These are phyloP conservation scores for Canis aureus DNA, from an alignment of 2,113 vertebrate genomes.

Conservation along the genomic window DNA sequence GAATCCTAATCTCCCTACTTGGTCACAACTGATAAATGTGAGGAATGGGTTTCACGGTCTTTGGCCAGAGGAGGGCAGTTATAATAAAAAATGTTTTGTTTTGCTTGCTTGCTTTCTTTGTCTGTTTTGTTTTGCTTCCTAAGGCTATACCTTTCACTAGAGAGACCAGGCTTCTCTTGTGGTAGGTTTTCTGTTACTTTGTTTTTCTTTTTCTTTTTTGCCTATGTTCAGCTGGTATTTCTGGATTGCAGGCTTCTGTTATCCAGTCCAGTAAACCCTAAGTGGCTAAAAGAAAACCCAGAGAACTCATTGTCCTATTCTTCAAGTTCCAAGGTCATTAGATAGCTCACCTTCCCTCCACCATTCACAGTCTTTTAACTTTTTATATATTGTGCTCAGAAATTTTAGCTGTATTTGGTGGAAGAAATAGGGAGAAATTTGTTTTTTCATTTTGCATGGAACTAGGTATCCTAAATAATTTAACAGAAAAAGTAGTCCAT, in stretches of 20 bases:
- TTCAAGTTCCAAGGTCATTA: background rate
- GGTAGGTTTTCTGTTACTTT: background rate
- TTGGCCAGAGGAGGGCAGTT: background rate
- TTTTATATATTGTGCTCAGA: background rate
- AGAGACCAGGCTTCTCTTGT: background rate
- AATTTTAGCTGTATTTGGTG: background rate
- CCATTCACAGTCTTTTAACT: conserved; percentile 4
- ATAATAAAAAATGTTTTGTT: background rate
- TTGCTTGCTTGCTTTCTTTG: background rate
- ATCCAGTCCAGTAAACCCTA: background rate
- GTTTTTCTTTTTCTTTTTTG: conserved; percentile 2
- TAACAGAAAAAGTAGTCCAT: conserved; percentile 24
- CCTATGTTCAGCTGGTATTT: background rate
- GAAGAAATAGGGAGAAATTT: background rate
- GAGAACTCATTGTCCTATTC: background rate
- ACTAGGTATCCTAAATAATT: background rate
- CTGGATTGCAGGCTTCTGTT: background rate
- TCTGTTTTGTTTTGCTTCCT: conserved; percentile 9
- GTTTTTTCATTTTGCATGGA: background rate
- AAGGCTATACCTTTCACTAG: background rate
- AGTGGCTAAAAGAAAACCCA: background rate
- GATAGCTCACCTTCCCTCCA: background rate
- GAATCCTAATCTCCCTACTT: background rate
- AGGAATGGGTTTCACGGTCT: background rate
- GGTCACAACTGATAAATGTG: background rate